A percentile compares a stretch with the other conserved stretches of the same genome.
Conservation (phyloP, 2,113 vertebrate genomes). For the Xiphias gladius region DNA sequence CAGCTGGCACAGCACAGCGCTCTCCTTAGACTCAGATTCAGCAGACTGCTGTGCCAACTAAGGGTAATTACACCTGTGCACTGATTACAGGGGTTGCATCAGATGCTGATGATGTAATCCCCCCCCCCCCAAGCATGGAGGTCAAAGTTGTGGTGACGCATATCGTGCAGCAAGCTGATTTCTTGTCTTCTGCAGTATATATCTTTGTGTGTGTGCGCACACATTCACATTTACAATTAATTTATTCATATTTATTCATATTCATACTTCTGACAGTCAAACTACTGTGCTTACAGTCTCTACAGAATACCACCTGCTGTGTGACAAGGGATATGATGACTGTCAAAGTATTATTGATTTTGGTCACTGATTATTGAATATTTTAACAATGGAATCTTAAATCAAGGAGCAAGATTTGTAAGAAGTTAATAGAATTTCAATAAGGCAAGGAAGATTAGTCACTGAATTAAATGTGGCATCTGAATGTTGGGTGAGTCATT, state of each 20-base stretch:
- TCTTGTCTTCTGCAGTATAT: background rate
- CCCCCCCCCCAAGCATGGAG: background rate
- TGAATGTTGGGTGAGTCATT: background rate
- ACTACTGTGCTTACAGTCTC: background rate
- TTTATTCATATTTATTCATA: too few relatives aligned
- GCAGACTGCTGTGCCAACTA: background rate
- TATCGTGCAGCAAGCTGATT: background rate
- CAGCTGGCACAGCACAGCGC: background rate
- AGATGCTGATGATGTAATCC: background rate
- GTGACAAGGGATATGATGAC: background rate
- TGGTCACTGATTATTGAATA: background rate
- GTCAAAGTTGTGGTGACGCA: background rate
- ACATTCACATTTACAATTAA: too few relatives aligned
- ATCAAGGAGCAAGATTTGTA: background rate
- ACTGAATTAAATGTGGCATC: background rate
- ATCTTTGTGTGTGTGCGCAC: background rate
- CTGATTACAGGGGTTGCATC: slow-evolving; percentile 1
- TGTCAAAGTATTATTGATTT: too few relatives aligned
- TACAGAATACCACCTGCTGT: background rate
- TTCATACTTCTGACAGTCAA: too few relatives aligned
- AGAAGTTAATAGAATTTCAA: too few relatives aligned
- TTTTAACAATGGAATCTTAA: background rate
- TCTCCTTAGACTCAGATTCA: background rate
- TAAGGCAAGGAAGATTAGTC: background rate
- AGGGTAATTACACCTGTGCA: slow-evolving; percentile 16